These are phyloP conservation scores for Burhinus bistriatus DNA, from an alignment of 2,113 vertebrate species.

Conservation along the genomic window DNA sequence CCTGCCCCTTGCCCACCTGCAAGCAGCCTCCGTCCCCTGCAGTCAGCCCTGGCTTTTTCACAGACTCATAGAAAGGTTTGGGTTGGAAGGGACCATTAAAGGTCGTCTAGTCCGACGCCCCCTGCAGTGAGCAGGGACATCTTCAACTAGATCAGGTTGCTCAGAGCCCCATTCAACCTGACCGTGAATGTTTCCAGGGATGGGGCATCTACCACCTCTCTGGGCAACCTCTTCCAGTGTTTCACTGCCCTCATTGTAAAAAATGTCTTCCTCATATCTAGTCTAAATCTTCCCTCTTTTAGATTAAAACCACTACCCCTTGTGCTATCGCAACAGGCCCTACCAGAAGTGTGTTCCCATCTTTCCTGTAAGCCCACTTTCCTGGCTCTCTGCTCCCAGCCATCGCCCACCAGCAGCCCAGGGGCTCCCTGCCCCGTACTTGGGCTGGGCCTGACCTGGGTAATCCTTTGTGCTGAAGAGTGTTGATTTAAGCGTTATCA, in stretches of 20 bases:
- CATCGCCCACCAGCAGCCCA: neutral
- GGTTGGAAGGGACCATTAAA: neutral
- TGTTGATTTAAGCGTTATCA: neutral
- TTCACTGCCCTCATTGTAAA: neutral
- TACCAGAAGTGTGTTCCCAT: neutral
- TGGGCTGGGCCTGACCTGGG: neutral
- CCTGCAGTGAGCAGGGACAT: neutral
- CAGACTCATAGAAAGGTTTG: neutral
- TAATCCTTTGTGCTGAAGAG: neutral
- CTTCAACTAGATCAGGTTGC: neutral
- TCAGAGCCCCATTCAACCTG: neutral
- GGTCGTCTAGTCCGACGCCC: no score
- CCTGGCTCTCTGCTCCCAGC: neutral
- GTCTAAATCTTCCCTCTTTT: neutral
- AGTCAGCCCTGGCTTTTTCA: neutral
- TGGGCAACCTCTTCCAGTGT: neutral
- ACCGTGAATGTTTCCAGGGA: neutral
- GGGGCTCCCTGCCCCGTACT: accelerated
- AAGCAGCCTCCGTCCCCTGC: neutral
- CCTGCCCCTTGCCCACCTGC: neutral
- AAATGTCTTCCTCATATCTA: neutral
- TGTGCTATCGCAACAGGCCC: neutral
- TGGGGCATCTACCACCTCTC: neutral
- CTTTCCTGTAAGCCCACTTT: neutral
- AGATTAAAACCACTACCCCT: neutral